These are phyloP conservation scores for Catonia carolina DNA, from an alignment of 2,888 invertebrate species.

Conservation along the genomic window DNA sequence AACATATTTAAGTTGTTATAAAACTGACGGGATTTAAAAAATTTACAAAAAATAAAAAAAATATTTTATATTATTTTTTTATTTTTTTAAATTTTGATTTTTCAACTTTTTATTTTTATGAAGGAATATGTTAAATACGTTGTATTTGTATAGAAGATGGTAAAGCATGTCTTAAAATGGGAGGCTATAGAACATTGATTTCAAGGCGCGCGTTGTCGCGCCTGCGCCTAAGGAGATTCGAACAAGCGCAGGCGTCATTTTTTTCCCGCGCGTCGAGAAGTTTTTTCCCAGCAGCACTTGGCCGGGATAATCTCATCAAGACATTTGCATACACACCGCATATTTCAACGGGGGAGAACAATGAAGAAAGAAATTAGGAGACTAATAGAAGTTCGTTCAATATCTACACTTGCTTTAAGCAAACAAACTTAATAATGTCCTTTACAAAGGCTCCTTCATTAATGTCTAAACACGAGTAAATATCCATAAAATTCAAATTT, in stretches of 20 bases:
- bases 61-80: too few relatives aligned
- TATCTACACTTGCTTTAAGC: not conserved
- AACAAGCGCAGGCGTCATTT: conserved; percentile 3
- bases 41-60: too few relatives aligned
- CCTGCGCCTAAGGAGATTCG: not conserved
- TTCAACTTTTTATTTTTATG: too few relatives aligned
- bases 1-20: too few relatives aligned
- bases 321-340: conserved; percentile 27
- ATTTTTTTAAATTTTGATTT: too few relatives aligned
- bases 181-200: conserved; percentile 18
- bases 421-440: too few relatives aligned
- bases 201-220: conserved; percentile 15
- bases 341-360: conserved; percentile 21
- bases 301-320: conserved; percentile 27
- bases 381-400: conserved; percentile 22
- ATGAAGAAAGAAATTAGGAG: conserved; percentile 26
- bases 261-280: conserved; percentile 12
- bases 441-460: too few relatives aligned
- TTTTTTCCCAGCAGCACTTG: conserved; percentile 7
- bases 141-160: too few relatives aligned
- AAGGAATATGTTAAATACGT: too few relatives aligned
- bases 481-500: too few relatives aligned
- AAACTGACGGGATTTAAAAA: too few relatives aligned
- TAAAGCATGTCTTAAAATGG: not conserved
- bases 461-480: not conserved